Percentiles rank a stretch among this genome's conserved stretches.
phyloP scores from a whole-genome alignment of 2,888 invertebrate genomes.

The Dicyrtoma fusca region DNA sequence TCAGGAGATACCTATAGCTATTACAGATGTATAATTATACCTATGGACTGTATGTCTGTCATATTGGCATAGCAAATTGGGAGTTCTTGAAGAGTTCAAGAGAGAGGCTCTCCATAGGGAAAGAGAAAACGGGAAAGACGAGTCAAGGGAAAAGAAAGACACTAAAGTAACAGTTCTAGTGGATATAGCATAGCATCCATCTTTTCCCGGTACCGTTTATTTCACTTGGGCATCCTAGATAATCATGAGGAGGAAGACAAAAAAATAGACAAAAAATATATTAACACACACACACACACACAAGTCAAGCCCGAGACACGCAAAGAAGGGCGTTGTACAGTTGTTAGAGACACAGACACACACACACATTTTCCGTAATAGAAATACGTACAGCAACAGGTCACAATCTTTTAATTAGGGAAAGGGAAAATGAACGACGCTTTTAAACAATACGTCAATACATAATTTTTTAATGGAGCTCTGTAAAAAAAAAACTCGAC shows the following conservation, averaged over 20 bases:
- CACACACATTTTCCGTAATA: no score
- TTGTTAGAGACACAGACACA: not conserved
- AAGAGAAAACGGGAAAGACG: constrained; percentile 3
- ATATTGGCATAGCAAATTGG: no score
- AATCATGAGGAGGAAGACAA: constrained; percentile 27
- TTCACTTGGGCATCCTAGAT: not conserved
- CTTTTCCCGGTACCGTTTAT: constrained; percentile 5
- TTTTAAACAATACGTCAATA: constrained; percentile 32
- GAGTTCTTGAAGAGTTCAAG: not conserved
- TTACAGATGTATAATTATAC: no score
- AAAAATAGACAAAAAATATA: constrained; percentile 13
- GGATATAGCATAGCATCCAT: no score
- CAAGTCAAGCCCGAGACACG: constrained; percentile 8
- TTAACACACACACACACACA: constrained; percentile 11
- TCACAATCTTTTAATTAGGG: constrained; percentile 39
- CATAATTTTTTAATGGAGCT: constrained; percentile 39
- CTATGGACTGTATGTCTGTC: no score
- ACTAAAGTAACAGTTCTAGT: no score
- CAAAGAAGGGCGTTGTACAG: constrained; percentile 35
- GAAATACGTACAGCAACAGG: constrained; percentile 30
- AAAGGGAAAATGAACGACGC: constrained; percentile 18
- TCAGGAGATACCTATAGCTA: no score
- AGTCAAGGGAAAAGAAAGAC: constrained; percentile 9
- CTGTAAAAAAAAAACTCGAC: not conserved
- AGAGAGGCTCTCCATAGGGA: constrained; percentile 3